phyloP scores from a whole-genome alignment of 2,888 invertebrate species.

The Pristionchus mayeri region DNA sequence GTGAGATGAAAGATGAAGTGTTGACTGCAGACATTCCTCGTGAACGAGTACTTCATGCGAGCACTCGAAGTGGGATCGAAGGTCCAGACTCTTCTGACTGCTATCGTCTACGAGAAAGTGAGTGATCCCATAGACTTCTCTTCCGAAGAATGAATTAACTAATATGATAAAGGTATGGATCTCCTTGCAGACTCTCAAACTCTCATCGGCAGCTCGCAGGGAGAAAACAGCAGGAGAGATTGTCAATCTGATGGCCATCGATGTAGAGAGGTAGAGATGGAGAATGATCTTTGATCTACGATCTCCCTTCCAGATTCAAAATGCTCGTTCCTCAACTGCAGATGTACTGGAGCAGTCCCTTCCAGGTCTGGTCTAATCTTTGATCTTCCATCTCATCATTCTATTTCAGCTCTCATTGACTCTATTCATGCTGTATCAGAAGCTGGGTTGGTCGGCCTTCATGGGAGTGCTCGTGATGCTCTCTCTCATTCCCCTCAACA shows the following conservation, averaged over 20 bases:
- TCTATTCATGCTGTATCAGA: conserved; percentile 77
- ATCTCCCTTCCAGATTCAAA: conserved; percentile 71
- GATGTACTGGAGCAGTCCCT: conserved; percentile 75
- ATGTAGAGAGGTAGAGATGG: conserved; percentile 75
- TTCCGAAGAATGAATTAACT: neutral
- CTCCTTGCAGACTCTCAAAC: conserved; percentile 38
- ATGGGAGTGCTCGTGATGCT: conserved; percentile 92
- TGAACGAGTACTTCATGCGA: conserved; percentile 67
- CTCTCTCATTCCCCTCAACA: conserved; percentile 80
- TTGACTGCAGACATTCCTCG: neutral
- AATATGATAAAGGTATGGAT: neutral
- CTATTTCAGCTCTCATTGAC: conserved; percentile 70
- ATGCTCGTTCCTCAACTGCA: conserved; percentile 76
- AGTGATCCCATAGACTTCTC: neutral
- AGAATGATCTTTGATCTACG: too few species aligned
- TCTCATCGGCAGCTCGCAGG: neutral
- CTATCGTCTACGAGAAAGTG: conserved; percentile 76
- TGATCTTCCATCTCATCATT: neutral
- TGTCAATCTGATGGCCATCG: conserved; percentile 80
- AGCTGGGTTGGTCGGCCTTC: conserved; percentile 86
- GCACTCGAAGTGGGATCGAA: conserved; percentile 71
- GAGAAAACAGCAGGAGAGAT: conserved; percentile 77
- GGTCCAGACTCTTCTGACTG: conserved; percentile 70
- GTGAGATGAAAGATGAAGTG: conserved; percentile 45
- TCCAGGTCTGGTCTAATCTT: too few species aligned